phyloP scores from a whole-genome alignment of 2,888 invertebrate genomes.

The Germaria angustata region DNA sequence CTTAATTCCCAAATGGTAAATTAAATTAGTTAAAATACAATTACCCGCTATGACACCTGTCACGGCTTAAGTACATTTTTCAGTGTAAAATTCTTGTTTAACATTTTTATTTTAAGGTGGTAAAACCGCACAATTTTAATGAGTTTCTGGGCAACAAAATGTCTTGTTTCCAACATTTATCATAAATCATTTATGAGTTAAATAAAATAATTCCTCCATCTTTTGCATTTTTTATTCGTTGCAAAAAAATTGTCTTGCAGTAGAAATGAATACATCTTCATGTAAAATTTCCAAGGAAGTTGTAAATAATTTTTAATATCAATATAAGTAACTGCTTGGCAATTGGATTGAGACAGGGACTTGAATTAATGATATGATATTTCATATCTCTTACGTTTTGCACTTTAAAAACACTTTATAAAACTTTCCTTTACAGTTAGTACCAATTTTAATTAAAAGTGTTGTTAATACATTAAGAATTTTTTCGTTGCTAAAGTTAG shows the following conservation, averaged over 20 bases:
- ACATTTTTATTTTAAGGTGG: background rate
- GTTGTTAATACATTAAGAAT: no score
- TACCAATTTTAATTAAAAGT: no score
- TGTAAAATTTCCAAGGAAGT: slow-evolving; percentile 23
- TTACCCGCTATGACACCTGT: slow-evolving; percentile 59
- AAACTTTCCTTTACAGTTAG: no score
- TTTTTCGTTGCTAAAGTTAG: no score
- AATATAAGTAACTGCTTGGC: slow-evolving; percentile 39
- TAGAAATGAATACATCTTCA: slow-evolving; percentile 7
- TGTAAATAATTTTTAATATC: slow-evolving; percentile 52
- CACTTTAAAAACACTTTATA: no score
- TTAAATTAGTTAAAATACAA: slow-evolving; percentile 62
- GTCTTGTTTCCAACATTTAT: slow-evolving; percentile 16
- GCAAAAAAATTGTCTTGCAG: background rate
- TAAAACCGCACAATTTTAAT: background rate
- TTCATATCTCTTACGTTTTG: background rate
- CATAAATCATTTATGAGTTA: slow-evolving; percentile 55
- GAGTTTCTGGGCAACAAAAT: background rate
- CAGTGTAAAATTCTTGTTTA: background rate
- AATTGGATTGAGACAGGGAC: background rate
- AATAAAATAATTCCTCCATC: slow-evolving; percentile 5
- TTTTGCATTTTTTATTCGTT: background rate
- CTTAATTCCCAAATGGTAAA: slow-evolving; percentile 54
- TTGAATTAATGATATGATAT: slow-evolving; percentile 3
- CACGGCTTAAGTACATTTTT: slow-evolving; percentile 15